These are phyloP conservation scores for Battus philenor DNA, from an alignment of 1,140 invertebrate genomes.

Conservation along the genomic window DNA sequence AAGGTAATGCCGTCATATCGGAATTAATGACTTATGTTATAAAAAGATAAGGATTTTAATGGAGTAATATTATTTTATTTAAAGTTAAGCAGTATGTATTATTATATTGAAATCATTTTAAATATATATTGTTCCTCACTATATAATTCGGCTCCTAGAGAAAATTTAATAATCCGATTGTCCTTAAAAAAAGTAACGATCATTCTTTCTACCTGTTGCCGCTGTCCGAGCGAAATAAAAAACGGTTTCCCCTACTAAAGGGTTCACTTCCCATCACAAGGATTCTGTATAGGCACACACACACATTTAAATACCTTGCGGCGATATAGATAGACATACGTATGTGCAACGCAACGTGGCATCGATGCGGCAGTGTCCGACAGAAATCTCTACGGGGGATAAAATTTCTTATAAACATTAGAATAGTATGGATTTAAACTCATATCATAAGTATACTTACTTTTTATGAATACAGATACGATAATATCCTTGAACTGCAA, in stretches of 20 bases:
- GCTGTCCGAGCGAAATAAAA: slow-evolving; percentile 74
- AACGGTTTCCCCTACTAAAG: slow-evolving; percentile 70
- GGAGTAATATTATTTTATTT: not conserved
- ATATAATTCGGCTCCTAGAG: slow-evolving; percentile 43
- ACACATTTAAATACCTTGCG: slow-evolving; percentile 25
- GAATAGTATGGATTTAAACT: slow-evolving; percentile 46
- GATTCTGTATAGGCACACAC: slow-evolving; percentile 46
- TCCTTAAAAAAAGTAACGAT: slow-evolving; percentile 75
- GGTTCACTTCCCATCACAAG: slow-evolving; percentile 71
- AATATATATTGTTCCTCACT: too few species aligned
- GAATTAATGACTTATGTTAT: slow-evolving; percentile 1
- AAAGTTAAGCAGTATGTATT: slow-evolving; percentile 9
- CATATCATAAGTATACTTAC: too few species aligned
- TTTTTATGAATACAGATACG: too few species aligned
- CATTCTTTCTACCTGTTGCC: slow-evolving; percentile 73
- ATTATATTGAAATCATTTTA: too few species aligned
- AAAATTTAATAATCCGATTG: slow-evolving; percentile 62
- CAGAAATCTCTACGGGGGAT: slow-evolving; percentile 66
- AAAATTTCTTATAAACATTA: slow-evolving; percentile 59
- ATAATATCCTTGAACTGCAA: too few species aligned
- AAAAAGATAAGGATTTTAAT: slow-evolving; percentile 3
- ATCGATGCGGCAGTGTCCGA: slow-evolving; percentile 48
- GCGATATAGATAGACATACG: slow-evolving; percentile 11
- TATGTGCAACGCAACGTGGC: slow-evolving; percentile 27
- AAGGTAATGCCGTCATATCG: slow-evolving; percentile 4